Base-by-base conservation (phyloP, 1,140 invertebrate genomes). In the Meloidogyne floridensis region DNA sequence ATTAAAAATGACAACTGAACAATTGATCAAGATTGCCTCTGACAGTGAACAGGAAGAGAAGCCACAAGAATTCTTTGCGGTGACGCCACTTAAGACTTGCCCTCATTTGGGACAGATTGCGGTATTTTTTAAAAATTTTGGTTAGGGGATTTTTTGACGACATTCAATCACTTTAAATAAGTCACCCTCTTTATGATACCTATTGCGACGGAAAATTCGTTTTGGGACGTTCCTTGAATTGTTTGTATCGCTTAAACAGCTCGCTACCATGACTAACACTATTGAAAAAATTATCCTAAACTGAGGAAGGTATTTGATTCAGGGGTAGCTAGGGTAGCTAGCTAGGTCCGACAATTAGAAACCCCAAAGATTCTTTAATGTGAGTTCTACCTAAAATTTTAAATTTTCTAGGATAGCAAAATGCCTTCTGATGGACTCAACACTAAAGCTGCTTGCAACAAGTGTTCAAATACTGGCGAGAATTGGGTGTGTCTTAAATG, bases 401-500 rank as follows among this genome's bases (percentile, higher is more conserved):
- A 32, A 18, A 53, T 11, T 32, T 7, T 81, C 0, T 51, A 80
- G 80, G 32, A 70, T 42, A 18, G 72, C 7, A 47, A 20, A 18
- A 43, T 80, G 2, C 77, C 80, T n/a, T n/a, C 4, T 18, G 77
- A 54, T 1, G 80, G 77, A 43, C 10, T 80, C 72, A 90, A 93
- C 85, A 90, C 91, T 10, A 85, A 88, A 18, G 85, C 82, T 20
- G 91, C 92, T 3, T 96, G 95, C 90, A 78, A 88, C 18, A 92
- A 93, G 20, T 96, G 95, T 90, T 87, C 90, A 0, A 93, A 91
- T 71, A 90, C 86, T 6, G 91, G 90, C 43, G 95, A 96, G 91
- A 96, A 96, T 90, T 96, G 95, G 95, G 91, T 95, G 77, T 96
- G 95, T 87, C 91, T 96, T 32, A 92, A 93, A 72, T 96, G 95